Conservation (phyloP, 1,140 invertebrate species). For the Uloborus diversus region DNA sequence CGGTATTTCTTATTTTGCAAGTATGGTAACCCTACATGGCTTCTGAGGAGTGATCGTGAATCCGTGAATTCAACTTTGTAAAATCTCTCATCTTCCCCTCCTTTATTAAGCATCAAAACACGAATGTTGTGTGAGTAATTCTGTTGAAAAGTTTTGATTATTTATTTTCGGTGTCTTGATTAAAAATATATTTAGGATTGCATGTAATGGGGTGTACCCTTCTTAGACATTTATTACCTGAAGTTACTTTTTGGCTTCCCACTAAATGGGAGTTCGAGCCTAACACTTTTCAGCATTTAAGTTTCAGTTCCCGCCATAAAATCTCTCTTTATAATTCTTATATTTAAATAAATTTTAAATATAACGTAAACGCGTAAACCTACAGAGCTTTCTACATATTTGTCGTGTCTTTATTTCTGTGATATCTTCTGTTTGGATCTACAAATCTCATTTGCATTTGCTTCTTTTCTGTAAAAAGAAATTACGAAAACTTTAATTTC, state of each 20-base stretch:
- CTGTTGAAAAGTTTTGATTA: not conserved
- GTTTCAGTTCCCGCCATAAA: slow-evolving; percentile 47
- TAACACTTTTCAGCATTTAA: not conserved
- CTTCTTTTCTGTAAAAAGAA: not conserved
- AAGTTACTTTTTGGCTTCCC: slow-evolving; percentile 25
- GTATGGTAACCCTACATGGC: no score
- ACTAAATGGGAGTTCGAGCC: slow-evolving; percentile 28
- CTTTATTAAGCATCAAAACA: not conserved
- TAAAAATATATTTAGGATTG: not conserved
- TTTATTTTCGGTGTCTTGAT: not conserved
- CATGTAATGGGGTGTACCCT: slow-evolving; percentile 47
- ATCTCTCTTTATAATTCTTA: slow-evolving; percentile 29
- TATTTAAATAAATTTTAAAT: not conserved
- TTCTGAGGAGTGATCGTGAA: not conserved
- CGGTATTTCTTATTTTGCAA: no score
- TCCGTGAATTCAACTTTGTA: not conserved
- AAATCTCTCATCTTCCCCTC: not conserved
- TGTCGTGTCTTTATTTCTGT: slow-evolving; percentile 2
- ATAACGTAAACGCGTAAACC: not conserved
- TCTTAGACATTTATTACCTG: not conserved
- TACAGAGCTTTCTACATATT: not conserved
- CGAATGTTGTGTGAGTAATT: not conserved
- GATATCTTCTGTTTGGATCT: not conserved
- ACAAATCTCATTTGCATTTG: not conserved
- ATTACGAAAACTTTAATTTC: not conserved